Conservation (phyloP, 2,888 invertebrate species). For the Dromius quadrimaculatus region DNA sequence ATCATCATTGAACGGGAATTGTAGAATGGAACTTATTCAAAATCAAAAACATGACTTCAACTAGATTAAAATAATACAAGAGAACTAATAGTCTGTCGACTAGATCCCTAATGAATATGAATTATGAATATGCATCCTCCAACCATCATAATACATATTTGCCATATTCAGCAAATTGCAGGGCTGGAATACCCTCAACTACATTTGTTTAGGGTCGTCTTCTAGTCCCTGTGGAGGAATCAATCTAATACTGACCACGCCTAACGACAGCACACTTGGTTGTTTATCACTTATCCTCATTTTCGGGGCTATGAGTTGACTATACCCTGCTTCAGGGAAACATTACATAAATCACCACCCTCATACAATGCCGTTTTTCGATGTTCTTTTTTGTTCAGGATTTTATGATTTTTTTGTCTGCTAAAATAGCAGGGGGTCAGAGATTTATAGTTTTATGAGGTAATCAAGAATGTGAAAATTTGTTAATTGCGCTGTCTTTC, state of each 20-base stretch:
- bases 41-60: too few species aligned
- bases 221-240: constrained; percentile 4
- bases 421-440: neutral
- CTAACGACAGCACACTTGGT: constrained; percentile 11
- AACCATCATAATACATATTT: too few species aligned
- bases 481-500: too few species aligned
- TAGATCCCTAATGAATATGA: too few species aligned
- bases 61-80: too few species aligned
- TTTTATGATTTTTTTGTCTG: constrained; percentile 23
- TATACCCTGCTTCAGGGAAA: constrained; percentile 2
- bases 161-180: constrained; percentile 14
- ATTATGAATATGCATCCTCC: too few species aligned
- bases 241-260: constrained; percentile 22
- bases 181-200: too few species aligned
- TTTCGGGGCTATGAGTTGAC: constrained; percentile 12
- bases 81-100: too few species aligned
- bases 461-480: too few species aligned
- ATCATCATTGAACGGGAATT: too few species aligned
- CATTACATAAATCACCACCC: constrained; percentile 21
- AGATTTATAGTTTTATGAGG: constrained; percentile 19
- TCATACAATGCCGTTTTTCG: neutral
- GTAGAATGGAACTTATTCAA: too few species aligned
- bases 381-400: constrained; percentile 10
- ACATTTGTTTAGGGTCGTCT: neutral
- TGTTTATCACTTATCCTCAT: constrained; percentile 23